Evolutionary conservation across 1,140 invertebrate genomes (phyloP), one percentile per base, ranked within the genome.

Genomic region (Aleiodes sp.): DNA sequence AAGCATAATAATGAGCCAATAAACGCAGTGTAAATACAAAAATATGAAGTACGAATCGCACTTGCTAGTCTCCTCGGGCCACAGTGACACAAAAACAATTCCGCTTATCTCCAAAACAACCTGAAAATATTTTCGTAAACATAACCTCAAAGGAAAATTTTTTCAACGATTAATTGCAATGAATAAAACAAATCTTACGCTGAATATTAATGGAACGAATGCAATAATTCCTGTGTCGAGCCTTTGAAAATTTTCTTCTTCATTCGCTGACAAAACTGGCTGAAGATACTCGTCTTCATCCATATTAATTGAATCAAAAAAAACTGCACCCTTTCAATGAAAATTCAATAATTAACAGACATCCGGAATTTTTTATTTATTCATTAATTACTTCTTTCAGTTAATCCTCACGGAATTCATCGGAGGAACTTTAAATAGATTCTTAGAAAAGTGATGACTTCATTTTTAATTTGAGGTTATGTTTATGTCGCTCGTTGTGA

Each of bases 11-110:
- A 90, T 74, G 29, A 90, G 75, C 90, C 90, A 92, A 71, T 89
- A 89, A 24, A 80, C 83, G 59, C 88, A 88, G 60, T 91, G 89
- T 39, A 90, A 81, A 76, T 91, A 91, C 12, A 91, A 84, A 75
- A 90, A 88, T 72, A 90, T 87, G 78, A 91, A 92, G 74, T 91
- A 92, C 33, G 90, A 89, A 70, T 89, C 85, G 68, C 90, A 91
- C 79, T 88, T 89, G 67, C 82, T 84, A 19, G 86, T 73, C 62
- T 88, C 85, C 70, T 88, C 84, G 2, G 88, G 87, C 86, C 88
- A 90, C 1, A 83, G 33, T 0, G 83, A 82, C 6, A 89, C 85
- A 73, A 90, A 87, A 29, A 88, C 76, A 52, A 91, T 89, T 19
- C 90, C 90, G 61, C 84, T 77, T 60, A 90, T 85, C 72, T 89